phyloP scores from a whole-genome alignment of 2,113 vertebrate species.

The Hoplias malabaricus region DNA sequence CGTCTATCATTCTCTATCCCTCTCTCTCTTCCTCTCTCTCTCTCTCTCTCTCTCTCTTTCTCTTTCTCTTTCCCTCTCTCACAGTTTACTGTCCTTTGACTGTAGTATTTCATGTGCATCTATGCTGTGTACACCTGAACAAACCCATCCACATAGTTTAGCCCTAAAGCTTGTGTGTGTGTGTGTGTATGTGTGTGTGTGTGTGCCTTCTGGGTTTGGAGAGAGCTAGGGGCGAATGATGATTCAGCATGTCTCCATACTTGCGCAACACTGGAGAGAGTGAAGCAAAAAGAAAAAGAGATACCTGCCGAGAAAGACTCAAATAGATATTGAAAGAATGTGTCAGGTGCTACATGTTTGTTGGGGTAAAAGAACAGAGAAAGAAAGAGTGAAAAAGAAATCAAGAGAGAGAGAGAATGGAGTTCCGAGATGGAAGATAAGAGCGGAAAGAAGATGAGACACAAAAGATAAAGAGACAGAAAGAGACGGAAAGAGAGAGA shows the following conservation, averaged over 20 bases:
- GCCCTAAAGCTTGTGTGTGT: neutral
- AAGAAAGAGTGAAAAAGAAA: constrained; percentile 42
- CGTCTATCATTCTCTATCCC: neutral
- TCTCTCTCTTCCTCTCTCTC: neutral
- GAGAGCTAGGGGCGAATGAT: constrained; percentile 69
- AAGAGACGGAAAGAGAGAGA: neutral
- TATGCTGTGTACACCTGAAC: too few species aligned
- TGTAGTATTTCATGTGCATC: too few species aligned
- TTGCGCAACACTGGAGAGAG: constrained; percentile 63
- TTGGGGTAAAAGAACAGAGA: too few species aligned
- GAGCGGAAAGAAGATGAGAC: too few species aligned
- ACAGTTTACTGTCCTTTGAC: too few species aligned
- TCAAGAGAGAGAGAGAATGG: neutral
- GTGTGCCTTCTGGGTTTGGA: constrained; percentile 64
- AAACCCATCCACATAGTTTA: neutral
- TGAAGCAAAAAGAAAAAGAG: constrained; percentile 50
- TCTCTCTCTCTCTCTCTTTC: constrained; percentile 16
- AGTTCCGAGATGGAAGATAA: too few species aligned
- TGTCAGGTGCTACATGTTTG: too few species aligned
- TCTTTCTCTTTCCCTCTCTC: too few species aligned
- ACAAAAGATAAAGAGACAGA: neutral
- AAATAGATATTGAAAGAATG: constrained; percentile 24
- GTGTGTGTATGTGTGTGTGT: constrained; percentile 28
- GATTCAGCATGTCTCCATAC: constrained; percentile 76
- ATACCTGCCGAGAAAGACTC: constrained; percentile 19